A percentile compares a stretch with the other conserved stretches of the same genome.
These are phyloP conservation scores for Galaxea fascicularis DNA, from an alignment of 92 coral and sea anemone genomes.

Conservation along the genomic window DNA sequence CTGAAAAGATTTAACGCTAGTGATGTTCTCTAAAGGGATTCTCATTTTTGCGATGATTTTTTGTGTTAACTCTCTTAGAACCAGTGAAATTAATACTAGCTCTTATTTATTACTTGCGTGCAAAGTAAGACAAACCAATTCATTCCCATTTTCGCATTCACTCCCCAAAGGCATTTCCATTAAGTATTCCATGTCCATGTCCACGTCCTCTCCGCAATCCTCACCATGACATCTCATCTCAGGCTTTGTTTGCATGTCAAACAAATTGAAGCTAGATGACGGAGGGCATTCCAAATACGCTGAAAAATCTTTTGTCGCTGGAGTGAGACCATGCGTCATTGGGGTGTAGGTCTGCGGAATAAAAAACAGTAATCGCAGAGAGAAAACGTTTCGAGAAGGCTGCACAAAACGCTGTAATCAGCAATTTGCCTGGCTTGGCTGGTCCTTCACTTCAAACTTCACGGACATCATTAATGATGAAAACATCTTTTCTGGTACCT, in stretches of 20 bases:
- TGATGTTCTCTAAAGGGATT: too few species aligned
- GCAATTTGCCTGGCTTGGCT: neutral
- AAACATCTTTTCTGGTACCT: slow-evolving; percentile 61
- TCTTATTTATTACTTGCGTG: neutral
- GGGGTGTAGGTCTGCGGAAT: slow-evolving; percentile 55
- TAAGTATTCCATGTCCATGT: slow-evolving; percentile 74
- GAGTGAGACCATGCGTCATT: slow-evolving; percentile 55
- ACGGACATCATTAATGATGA: slow-evolving; percentile 43
- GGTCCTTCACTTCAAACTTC: slow-evolving; percentile 1
- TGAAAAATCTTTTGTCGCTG: slow-evolving; percentile 28
- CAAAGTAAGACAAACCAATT: slow-evolving; percentile 40
- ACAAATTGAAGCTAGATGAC: slow-evolving; percentile 35
- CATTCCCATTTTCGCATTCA: slow-evolving; percentile 51
- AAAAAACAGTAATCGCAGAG: neutral
- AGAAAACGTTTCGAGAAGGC: neutral
- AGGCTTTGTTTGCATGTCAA: slow-evolving; percentile 60
- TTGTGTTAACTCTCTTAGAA: too few species aligned
- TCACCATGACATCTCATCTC: slow-evolving; percentile 57
- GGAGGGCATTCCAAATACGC: slow-evolving; percentile 43
- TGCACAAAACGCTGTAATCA: slow-evolving; percentile 37
- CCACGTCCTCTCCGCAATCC: slow-evolving; percentile 51
- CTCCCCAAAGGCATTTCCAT: slow-evolving; percentile 47
- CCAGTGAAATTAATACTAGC: too few species aligned
- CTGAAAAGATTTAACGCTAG: too few species aligned
- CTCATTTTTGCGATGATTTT: too few species aligned